Conservation (phyloP, 2,113 vertebrate genomes). For the Axis porcinus region DNA sequence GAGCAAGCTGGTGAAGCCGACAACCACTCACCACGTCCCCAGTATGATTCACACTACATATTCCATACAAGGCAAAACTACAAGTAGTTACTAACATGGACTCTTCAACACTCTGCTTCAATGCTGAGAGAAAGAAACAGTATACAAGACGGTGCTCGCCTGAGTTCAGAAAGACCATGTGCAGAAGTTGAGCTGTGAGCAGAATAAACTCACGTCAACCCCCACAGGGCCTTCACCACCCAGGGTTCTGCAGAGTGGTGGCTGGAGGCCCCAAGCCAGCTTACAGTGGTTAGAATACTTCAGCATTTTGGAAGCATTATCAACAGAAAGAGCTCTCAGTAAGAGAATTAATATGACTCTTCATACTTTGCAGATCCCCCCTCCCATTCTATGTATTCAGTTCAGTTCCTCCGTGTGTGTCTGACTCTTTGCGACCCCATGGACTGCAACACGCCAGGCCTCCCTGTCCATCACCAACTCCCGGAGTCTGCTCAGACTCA, state of each 20-base stretch:
- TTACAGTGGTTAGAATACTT: no score
- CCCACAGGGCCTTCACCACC: accelerated
- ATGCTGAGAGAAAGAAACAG: background rate
- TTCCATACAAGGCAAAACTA: background rate
- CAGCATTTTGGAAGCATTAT: background rate
- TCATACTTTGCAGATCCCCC: background rate
- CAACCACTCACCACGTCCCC: background rate
- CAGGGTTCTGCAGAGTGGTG: background rate
- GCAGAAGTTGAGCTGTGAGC: background rate
- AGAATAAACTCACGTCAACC: background rate
- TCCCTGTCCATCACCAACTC: background rate
- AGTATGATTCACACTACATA: background rate
- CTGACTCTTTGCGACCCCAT: background rate
- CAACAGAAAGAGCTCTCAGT: background rate
- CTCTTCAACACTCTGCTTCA: background rate
- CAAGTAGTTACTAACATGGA: background rate
- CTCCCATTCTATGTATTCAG: background rate
- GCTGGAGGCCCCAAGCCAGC: accelerated
- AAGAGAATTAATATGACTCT: background rate
- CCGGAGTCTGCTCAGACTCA: background rate
- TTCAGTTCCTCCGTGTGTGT: background rate
- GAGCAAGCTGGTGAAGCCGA: background rate
- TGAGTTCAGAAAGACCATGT: background rate
- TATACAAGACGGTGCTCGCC: background rate
- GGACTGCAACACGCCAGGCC: accelerated